A percentile compares a stretch with the other conserved stretches of the same genome.
These are phyloP conservation scores for Nomada ruficornis DNA, from an alignment of 2,888 invertebrate genomes.

Conservation along the genomic window DNA sequence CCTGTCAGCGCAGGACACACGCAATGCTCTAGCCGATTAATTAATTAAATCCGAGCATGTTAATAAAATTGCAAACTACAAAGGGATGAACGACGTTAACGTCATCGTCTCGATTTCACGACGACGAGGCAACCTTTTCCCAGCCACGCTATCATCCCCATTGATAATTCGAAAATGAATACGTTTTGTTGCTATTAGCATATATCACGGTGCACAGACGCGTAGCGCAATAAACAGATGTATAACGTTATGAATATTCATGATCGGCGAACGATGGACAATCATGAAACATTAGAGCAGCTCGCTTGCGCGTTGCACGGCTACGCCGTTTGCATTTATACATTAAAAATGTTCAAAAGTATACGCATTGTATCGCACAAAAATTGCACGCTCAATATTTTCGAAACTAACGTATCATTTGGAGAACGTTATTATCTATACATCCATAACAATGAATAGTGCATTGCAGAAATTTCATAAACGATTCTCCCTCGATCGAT, in stretches of 20 bases:
- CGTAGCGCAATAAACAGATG: slow-evolving; percentile 55
- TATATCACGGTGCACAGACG: slow-evolving; percentile 50
- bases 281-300: slow-evolving; percentile 65
- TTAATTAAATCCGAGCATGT: slow-evolving; percentile 38
- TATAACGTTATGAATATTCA: slow-evolving; percentile 66
- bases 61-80: slow-evolving; percentile 12
- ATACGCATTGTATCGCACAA: too few species aligned
- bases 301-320: slow-evolving; percentile 3
- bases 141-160: neutral
- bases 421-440: neutral
- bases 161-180: slow-evolving; percentile 58
- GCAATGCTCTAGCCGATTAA: slow-evolving; percentile 34
- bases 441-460: neutral
- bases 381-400: neutral
- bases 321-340: slow-evolving; percentile 21
- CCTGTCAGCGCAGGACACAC: slow-evolving; percentile 31
- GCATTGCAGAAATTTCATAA: neutral
- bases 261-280: slow-evolving; percentile 47
- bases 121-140: neutral
- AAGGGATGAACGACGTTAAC: neutral
- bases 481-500: too few species aligned
- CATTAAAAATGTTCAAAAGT: neutral
- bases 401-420: neutral
- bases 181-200: slow-evolving; percentile 66
- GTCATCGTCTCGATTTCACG: neutral